Percentiles rank a stretch among this genome's conserved stretches.
These are phyloP conservation scores for Lordiphosa stackelbergi DNA, from an alignment of 1,140 invertebrate genomes.

Conservation along the genomic window DNA sequence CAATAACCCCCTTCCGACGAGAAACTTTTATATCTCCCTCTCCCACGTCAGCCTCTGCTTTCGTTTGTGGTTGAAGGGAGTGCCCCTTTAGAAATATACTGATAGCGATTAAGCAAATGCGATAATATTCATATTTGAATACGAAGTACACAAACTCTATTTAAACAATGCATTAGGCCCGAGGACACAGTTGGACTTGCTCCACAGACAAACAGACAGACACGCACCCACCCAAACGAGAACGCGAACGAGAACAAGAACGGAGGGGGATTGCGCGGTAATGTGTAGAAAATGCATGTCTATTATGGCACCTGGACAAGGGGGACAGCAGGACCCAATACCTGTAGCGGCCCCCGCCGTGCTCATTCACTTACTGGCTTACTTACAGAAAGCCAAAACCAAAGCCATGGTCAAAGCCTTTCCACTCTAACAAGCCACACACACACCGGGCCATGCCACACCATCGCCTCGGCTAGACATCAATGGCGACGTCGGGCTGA, in stretches of 20 bases:
- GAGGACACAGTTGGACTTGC: conserved; percentile 35
- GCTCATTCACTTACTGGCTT: conserved; percentile 69
- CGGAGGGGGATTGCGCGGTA: conserved; percentile 22
- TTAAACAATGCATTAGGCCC: conserved; percentile 67
- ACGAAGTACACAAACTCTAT: conserved; percentile 59
- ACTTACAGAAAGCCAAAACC: conserved; percentile 40
- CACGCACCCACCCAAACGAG: conserved; percentile 64
- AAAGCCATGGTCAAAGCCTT: conserved; percentile 14
- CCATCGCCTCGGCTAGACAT: conserved; percentile 59
- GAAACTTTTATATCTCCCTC: no score
- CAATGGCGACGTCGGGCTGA: conserved; percentile 55
- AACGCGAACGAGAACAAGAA: conserved; percentile 14
- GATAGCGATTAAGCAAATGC: conserved; percentile 67
- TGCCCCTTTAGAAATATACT: conserved; percentile 64
- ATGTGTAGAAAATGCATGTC: conserved; percentile 64
- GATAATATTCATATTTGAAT: conserved; percentile 77
- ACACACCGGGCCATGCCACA: conserved; percentile 1
- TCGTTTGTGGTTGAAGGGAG: conserved; percentile 20
- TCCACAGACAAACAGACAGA: conserved; percentile 15
- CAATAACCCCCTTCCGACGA: no score
- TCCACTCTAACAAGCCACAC: conserved; percentile 61
- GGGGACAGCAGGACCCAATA: conserved; percentile 1
- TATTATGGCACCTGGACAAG: conserved; percentile 70
- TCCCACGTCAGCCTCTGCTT: no score
- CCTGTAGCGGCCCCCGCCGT: conserved; percentile 4